Conservation (phyloP, 2,888 invertebrate genomes). For the Pecten maximus region DNA sequence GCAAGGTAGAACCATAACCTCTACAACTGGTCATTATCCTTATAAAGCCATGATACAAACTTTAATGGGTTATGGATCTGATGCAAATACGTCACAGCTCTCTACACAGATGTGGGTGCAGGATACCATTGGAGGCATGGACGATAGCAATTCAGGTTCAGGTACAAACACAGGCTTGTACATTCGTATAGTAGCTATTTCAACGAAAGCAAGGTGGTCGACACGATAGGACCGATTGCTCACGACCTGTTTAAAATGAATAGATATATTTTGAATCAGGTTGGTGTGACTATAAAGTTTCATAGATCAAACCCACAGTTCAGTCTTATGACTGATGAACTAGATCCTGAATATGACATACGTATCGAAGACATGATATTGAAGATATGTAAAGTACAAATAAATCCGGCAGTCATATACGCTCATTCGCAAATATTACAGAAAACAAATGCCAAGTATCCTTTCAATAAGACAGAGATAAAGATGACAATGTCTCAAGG, state of each 20-base stretch:
- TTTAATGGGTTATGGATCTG: conserved; percentile 42
- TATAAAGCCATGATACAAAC: conserved; percentile 55
- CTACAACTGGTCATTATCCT: conserved; percentile 54
- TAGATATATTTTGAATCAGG: conserved; percentile 58
- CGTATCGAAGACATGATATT: conserved; percentile 45
- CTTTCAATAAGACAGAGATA: conserved; percentile 39
- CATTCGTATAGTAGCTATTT: no score
- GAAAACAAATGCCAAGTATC: conserved; percentile 42
- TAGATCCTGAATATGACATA: conserved; percentile 35
- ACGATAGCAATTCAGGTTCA: no score
- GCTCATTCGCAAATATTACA: conserved; percentile 40
- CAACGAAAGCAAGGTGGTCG: no score
- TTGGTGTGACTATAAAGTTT: conserved; percentile 57
- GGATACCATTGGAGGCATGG: conserved; percentile 21
- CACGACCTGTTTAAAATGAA: conserved; percentile 52
- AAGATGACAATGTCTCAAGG: conserved; percentile 43
- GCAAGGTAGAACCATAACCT: conserved; percentile 50
- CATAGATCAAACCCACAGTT: conserved; percentile 58
- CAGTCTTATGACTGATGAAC: conserved; percentile 54
- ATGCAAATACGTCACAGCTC: conserved; percentile 44
- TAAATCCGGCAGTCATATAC: conserved; percentile 45
- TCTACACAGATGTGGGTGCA: conserved; percentile 38
- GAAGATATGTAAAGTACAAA: conserved; percentile 43
- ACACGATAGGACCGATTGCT: no score
- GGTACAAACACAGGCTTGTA: no score